Conservation (phyloP, 1,140 invertebrate species). For the Anastatus disparis region DNA sequence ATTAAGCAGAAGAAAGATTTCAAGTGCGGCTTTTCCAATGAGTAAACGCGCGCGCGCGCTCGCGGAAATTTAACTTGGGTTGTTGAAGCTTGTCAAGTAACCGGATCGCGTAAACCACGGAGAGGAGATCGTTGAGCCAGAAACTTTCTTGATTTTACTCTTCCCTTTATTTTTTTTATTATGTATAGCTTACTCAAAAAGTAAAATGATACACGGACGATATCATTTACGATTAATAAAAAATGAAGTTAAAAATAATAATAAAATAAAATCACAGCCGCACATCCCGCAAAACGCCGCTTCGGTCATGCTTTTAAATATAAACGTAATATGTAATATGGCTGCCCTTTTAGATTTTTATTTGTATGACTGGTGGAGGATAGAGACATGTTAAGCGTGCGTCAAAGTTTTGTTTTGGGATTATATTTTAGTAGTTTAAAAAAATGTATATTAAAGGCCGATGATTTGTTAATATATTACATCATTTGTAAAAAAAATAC, state of each 20-base stretch:
- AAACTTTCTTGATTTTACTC: constrained; percentile 41
- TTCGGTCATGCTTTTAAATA: no score
- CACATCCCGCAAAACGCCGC: not conserved
- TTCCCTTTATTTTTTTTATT: not conserved
- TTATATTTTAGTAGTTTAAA: no score
- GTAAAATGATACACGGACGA: constrained; percentile 46
- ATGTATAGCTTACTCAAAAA: no score
- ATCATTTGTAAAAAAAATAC: no score
- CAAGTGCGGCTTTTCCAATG: not conserved
- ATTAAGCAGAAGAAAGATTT: not conserved
- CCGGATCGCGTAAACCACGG: constrained; percentile 33
- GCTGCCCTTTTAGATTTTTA: not conserved
- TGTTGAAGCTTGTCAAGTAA: constrained; percentile 20
- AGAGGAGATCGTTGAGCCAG: constrained; percentile 28
- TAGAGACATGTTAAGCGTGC: no score
- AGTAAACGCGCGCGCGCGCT: not conserved
- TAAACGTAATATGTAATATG: not conserved
- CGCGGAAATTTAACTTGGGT: not conserved
- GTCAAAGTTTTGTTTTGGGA: no score
- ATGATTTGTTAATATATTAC: no score
- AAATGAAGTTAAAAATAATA: no score
- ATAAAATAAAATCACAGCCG: no score
- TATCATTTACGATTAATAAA: no score
- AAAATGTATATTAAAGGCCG: no score
- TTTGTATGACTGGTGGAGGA: no score